Evolutionary conservation across 2,888 invertebrate species (phyloP).

Genomic region (Ormyrus rosae): DNA sequence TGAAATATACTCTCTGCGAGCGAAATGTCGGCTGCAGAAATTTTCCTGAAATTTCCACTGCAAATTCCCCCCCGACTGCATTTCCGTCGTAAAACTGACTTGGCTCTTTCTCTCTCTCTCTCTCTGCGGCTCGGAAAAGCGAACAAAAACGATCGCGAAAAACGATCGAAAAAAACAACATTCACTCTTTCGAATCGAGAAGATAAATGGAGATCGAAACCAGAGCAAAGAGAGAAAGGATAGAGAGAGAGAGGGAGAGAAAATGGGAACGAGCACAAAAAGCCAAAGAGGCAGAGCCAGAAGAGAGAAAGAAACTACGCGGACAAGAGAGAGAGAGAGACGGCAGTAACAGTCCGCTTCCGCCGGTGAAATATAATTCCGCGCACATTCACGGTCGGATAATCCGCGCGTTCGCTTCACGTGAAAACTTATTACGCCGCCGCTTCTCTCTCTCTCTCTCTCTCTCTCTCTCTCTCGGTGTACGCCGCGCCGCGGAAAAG

Average conservation of each 20-base stretch:
- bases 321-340: neutral
- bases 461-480: constrained; percentile 53
- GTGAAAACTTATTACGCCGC: constrained; percentile 74
- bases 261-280: constrained; percentile 31
- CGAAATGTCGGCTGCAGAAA: neutral
- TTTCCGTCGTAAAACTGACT: constrained; percentile 15
- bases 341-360: constrained; percentile 72
- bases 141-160: neutral
- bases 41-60: constrained; percentile 17
- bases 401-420: constrained; percentile 72
- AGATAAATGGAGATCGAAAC: constrained; percentile 51
- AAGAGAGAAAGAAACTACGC: constrained; percentile 25
- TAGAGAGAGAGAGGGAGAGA: constrained; percentile 44
- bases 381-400: constrained; percentile 74
- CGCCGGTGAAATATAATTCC: constrained; percentile 74
- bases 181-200: constrained; percentile 31
- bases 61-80: constrained; percentile 14
- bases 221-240: constrained; percentile 40
- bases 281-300: constrained; percentile 51
- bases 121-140: neutral
- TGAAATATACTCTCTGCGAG: neutral
- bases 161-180: constrained; percentile 24
- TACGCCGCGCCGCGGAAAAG: too few relatives aligned
- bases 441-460: constrained; percentile 30
- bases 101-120: neutral